Conservation (phyloP, 2,797 vertebrate species). For the Danio kyathit region DNA sequence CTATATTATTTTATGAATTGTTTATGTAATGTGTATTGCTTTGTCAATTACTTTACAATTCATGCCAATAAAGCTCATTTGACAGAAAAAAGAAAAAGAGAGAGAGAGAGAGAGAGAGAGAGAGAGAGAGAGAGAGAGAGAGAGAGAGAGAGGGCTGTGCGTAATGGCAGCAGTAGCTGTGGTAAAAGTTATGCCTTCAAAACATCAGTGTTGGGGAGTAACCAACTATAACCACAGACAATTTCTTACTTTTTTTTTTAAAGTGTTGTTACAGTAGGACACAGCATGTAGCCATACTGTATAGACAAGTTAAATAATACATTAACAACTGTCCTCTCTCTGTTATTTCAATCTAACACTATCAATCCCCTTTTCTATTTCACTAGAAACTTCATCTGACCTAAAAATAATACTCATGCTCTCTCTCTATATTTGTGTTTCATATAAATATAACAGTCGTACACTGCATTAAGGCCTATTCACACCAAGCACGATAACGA, state of each 20-base stretch:
- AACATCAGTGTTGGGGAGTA: slow-evolving; percentile 27
- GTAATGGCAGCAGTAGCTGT: slow-evolving; percentile 66
- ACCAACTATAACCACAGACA: not conserved
- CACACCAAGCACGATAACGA: too few species aligned
- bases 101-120: not conserved
- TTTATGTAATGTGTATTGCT: too few species aligned
- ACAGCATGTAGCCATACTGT: not conserved
- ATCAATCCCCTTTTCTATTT: too few species aligned
- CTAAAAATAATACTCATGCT: too few species aligned
- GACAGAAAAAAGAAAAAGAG: not conserved
- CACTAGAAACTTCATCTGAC: too few species aligned
- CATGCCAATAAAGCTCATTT: too few species aligned
- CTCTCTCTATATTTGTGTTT: too few species aligned
- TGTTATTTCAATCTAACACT: too few species aligned
- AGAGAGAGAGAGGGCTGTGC: slow-evolving; percentile 57
- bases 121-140: slow-evolving; percentile 53
- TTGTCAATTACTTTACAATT: too few species aligned
- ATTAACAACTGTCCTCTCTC: not conserved
- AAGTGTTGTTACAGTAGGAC: not conserved
- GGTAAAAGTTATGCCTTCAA: slow-evolving; percentile 52
- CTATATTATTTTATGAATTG: too few species aligned
- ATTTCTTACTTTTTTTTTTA: not conserved
- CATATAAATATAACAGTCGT: too few species aligned
- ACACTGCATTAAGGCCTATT: too few species aligned
- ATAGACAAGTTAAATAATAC: not conserved